Evolutionary conservation across 2,888 invertebrate species (phyloP), one percentile per base, ranked within the genome.

Genomic region (Acrobeloides nanus): DNA sequence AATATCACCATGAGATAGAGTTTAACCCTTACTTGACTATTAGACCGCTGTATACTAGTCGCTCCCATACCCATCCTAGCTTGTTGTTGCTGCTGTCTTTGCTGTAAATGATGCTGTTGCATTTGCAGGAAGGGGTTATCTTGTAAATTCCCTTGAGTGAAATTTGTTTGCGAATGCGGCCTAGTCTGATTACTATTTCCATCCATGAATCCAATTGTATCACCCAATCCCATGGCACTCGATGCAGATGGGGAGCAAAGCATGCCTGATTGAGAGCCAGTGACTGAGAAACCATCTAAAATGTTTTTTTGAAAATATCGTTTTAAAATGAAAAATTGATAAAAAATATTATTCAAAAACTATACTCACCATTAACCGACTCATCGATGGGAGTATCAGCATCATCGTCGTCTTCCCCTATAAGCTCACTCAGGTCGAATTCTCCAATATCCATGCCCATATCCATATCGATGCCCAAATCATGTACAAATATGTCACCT

Each of bases 351-450:
- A 29, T 26, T 18, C 17, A 24, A 7, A n/a, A 38, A 3, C 2
- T 3, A 29, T 18, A 6, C 26, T 38, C 5, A 33, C 26, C 42
- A 29, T 21, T 12, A 17, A 26, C 27, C 17, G 6, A 38, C 10
- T 38, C 6, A 2, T 15, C 18, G 20, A 12, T 38, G 10, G 10
- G 10, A 12, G 29, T 12, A 12, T 10, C 29, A 12, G 29, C 29
- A 29, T 29, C 29, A 29, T 29, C 12, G 10, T 10, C 29, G n/a
- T n/a, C 48, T 34, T 63, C 59, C 7, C 46, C 48, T n/a, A 58
- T 51, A 6, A 64, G 35, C 21, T 53, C 46, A 21, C 52, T 48
- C 18, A 68, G 43, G 44, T 67, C 60, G 15, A 64, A 26, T 32
- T 49, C 29, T 52, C n/a, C n/a, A n/a, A n/a, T 50, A 17, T 66